Conservation (phyloP, 2,797 vertebrate genomes). For the Tympanoctomys barrerae region DNA sequence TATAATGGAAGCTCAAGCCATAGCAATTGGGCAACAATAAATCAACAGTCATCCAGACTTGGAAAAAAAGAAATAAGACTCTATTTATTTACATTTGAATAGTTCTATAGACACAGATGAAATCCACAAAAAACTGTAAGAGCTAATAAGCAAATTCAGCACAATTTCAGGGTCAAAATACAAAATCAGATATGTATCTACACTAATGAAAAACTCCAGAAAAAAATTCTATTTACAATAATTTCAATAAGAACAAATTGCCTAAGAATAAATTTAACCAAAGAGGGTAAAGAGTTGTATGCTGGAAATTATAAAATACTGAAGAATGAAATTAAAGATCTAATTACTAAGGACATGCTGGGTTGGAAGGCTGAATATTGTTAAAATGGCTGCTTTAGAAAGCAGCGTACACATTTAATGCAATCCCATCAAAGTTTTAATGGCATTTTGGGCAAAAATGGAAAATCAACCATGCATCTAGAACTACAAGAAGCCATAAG, state of each 20-base stretch:
- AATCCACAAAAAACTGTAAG: background rate
- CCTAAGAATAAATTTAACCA: slow-evolving; percentile 55
- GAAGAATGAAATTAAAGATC: slow-evolving; percentile 19
- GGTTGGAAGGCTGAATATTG: background rate
- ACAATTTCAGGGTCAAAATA: background rate
- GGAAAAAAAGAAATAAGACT: background rate
- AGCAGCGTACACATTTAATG: background rate
- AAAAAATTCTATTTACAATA: slow-evolving; percentile 30
- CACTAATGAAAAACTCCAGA: slow-evolving; percentile 1
- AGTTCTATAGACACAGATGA: background rate
- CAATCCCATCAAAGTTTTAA: background rate
- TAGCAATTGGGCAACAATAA: slow-evolving; percentile 4
- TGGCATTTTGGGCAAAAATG: background rate
- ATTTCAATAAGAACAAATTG: slow-evolving; percentile 24
- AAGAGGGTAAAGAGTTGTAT: background rate
- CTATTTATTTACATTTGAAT: slow-evolving; percentile 25
- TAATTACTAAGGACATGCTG: background rate
- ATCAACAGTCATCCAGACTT: slow-evolving; percentile 14
- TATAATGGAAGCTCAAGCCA: background rate
- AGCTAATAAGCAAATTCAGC: slow-evolving; percentile 20
- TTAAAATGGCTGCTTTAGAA: background rate
- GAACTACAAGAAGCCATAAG: background rate
- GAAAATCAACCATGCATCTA: background rate
- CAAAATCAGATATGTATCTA: background rate
- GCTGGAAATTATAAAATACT: slow-evolving; percentile 36